Evolutionary conservation across 2,113 vertebrate genomes (phyloP).

Genomic region (Morone chrysops): DNA sequence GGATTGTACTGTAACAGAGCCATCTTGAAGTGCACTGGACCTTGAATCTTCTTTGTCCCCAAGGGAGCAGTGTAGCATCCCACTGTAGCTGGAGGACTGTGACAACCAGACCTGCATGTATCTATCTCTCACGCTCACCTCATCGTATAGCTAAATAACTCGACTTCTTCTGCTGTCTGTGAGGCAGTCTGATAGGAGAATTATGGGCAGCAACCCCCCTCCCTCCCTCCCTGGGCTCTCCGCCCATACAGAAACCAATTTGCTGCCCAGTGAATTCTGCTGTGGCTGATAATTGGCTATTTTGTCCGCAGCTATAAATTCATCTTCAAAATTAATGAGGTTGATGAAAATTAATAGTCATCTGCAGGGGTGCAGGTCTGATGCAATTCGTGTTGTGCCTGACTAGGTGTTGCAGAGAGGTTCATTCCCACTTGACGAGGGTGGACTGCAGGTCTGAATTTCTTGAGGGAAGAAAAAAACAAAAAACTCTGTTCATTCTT

Average conservation of each 20-base stretch:
- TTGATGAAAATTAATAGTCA: conserved; percentile 76
- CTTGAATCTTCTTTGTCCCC: conserved; percentile 14
- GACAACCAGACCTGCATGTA: conserved; percentile 6
- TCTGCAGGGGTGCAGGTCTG: conserved; percentile 43
- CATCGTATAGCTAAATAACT: conserved; percentile 45
- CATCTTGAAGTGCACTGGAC: conserved; percentile 44
- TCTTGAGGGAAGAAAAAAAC: background rate
- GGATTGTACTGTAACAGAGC: conserved; percentile 22
- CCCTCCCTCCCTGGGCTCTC: conserved; percentile 42
- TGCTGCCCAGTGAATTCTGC: conserved; percentile 77
- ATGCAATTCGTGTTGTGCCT: conserved; percentile 46
- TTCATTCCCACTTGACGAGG: conserved; percentile 37
- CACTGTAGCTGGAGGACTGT: conserved; percentile 2
- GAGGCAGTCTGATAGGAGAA: conserved; percentile 37
- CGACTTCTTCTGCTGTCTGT: conserved; percentile 21
- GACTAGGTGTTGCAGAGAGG: conserved; percentile 51
- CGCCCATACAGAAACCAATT: conserved; percentile 79
- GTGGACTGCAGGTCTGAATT: background rate
- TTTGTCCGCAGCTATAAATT: conserved; percentile 81
- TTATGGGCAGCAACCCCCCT: conserved; percentile 23
- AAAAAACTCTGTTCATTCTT: background rate
- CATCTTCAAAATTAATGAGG: conserved; percentile 82
- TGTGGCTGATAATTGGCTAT: conserved; percentile 81
- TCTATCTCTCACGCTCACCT: conserved; percentile 38
- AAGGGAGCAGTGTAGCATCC: conserved; percentile 21